These are phyloP conservation scores for Drosophila prostipennis DNA, from an alignment of 2,888 invertebrate species.

Conservation along the genomic window DNA sequence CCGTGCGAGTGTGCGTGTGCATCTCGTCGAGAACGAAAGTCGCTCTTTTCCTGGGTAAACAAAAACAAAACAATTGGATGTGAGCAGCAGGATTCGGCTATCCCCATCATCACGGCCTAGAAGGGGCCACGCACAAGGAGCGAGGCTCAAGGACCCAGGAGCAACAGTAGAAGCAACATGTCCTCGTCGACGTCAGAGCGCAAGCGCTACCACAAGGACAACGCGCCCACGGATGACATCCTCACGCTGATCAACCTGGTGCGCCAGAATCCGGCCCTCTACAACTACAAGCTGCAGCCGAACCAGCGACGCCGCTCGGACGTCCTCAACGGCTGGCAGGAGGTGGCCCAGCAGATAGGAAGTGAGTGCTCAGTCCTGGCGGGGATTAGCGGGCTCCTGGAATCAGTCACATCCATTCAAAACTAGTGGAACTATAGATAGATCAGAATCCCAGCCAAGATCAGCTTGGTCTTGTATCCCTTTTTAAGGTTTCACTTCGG, in stretches of 20 bases:
- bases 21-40: conserved; percentile 20
- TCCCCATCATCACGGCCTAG: too few relatives aligned
- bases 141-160: not conserved
- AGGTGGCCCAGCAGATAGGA: conserved; percentile 79
- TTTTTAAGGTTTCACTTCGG: too few relatives aligned
- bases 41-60: conserved; percentile 31
- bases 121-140: too few relatives aligned
- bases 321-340: conserved; percentile 80
- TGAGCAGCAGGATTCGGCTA: conserved; percentile 1
- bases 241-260: conserved; percentile 80
- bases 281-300: conserved; percentile 82
- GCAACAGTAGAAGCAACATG: conserved; percentile 89
- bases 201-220: conserved; percentile 82
- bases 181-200: conserved; percentile 87
- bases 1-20: conserved; percentile 16
- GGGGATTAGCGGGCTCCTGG: not conserved
- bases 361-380: conserved; percentile 63
- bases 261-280: conserved; percentile 81
- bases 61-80: conserved; percentile 86
- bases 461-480: too few relatives aligned
- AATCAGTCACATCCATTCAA: too few relatives aligned
- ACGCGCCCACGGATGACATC: conserved; percentile 81
- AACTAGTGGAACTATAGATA: too few relatives aligned
- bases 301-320: conserved; percentile 80
- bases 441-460: too few relatives aligned